Percentiles rank a stretch among this genome's conserved stretches.
phyloP scores from a whole-genome alignment of 1,140 invertebrate genomes.

The Helicoverpa zea region DNA sequence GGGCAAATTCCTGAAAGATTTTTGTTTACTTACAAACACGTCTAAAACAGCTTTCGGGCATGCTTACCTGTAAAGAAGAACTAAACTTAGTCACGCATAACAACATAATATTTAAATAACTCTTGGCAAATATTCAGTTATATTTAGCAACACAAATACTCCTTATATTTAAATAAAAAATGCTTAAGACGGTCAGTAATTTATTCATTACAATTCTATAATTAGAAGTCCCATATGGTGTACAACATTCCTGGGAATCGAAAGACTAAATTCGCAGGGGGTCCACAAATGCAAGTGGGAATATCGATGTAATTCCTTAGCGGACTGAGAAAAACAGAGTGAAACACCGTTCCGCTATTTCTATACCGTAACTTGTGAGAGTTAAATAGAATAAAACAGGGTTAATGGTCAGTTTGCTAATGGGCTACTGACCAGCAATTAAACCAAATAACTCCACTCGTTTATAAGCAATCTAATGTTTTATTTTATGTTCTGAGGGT shows the following conservation, averaged over 20 bases:
- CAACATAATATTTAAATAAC: no score
- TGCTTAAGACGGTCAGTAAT: not conserved
- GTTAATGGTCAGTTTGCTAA: slow-evolving; percentile 21
- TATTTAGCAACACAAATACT: not conserved
- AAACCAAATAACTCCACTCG: slow-evolving; percentile 14
- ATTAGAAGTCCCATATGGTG: slow-evolving; percentile 1
- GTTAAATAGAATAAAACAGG: slow-evolving; percentile 25
- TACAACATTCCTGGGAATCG: not conserved
- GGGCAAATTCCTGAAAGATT: not conserved
- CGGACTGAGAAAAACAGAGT: not conserved
- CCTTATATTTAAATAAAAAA: not conserved
- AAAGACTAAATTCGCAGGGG: not conserved
- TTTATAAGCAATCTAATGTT: no score
- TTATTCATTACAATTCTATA: slow-evolving; percentile 9
- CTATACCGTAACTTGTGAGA: not conserved
- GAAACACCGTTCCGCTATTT: slow-evolving; percentile 2
- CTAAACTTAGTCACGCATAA: not conserved
- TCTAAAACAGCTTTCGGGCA: not conserved
- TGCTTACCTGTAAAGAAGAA: slow-evolving; percentile 39
- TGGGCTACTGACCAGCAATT: slow-evolving; percentile 35
- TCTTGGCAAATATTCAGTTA: no score
- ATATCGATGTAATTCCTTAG: not conserved
- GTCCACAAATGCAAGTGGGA: not conserved
- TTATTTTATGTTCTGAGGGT: no score
- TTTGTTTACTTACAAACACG: slow-evolving; percentile 18